Evolutionary conservation across 1,140 invertebrate species (phyloP), one percentile per base, ranked within the genome.

Genomic region (Pomacea maculata): DNA sequence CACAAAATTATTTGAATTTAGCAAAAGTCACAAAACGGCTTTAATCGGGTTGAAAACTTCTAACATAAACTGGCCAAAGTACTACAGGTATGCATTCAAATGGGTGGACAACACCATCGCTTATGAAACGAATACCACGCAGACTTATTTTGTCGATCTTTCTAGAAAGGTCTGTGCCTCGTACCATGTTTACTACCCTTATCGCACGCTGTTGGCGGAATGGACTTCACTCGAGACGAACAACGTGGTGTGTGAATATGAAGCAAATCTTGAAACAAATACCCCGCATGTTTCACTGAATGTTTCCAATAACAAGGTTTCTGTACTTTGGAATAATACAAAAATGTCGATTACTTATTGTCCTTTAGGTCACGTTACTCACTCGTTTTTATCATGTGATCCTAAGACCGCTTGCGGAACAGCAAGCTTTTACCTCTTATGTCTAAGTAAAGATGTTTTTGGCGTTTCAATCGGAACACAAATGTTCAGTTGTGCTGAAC

Each of bases 331-430:
- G 1, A 25, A 29, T 17, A 65, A 52, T 29, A 76, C 21, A 14
- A 64, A 34, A 3, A 25, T n/a, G 9, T 11, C n/a, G 15, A n/a
- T 76, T n/a, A 15, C 57, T 29, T 9, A 67, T 11, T 78, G 75
- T n/a, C 64, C 29, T 10, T 34, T 54, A 45, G 75, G 75, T 17
- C 75, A 78, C 19, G 63, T 68, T 2, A 68, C 64, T 21, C 75
- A 68, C 55, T 29, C 6, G 4, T 78, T 78, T 52, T 54, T 78
- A 45, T 78, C 64, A 17, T 78, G 75, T 54, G 75, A 78, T 54
- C 63, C 29, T 12, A 65, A 61, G 55, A 78, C 63, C 21, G 34
- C 25, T 15, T 78, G 75, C 55, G 15, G 7, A 76, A 11, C 55
- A 0, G 19, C 5, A 17, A 12, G 45, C 54, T 52, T 0, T 29